Base-by-base conservation (phyloP, 92 coral and sea anemone genomes). In the Anthopleura xanthogrammica region DNA sequence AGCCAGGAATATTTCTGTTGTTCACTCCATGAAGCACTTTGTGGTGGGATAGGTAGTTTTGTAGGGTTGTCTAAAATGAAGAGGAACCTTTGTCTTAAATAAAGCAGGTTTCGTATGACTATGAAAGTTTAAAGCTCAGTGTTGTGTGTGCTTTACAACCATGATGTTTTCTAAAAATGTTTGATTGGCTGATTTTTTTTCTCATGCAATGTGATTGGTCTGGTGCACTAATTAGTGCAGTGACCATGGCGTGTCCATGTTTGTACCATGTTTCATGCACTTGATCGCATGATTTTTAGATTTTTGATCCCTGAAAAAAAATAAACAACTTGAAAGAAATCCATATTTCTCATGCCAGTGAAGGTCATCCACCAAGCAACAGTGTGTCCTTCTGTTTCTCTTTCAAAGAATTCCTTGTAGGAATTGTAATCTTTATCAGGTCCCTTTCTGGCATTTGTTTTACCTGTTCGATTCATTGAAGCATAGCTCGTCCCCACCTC, bases 281-380 rank as follows among this genome's bases (percentile, higher is more conserved):
- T n/a, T n/a, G n/a, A n/a, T n/a, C n/a, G n/a, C n/a, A n/a, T n/a
- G n/a, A n/a, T n/a, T n/a, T n/a, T n/a, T n/a, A n/a, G n/a, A n/a
- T n/a, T n/a, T n/a, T n/a, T n/a, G n/a, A n/a, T n/a, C n/a, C n/a
- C n/a, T n/a, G n/a, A n/a, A n/a, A n/a, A n/a, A n/a, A n/a, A n/a
- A n/a, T n/a, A n/a, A n/a, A n/a, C n/a, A n/a, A n/a, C n/a, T n/a
- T n/a, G n/a, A n/a, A n/a, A n/a, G n/a, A n/a, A n/a, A 52, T 76
- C 81, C 20, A 80, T 8, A 60, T 46, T 46, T 23, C 55, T 36
- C 84, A 90, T 90, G 54, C 90, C 90, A 72, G 86, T 70, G 70
- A 90, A 87, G 12, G 39, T 41, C 91, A 90, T 83, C 93, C 91
- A 90, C 20, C 54, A 19, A 23, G 90, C 93, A 74, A 90, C 48